Percentiles rank a stretch among this genome's conserved stretches.
phyloP scores from a whole-genome alignment of 2,113 vertebrate genomes.

The Dolichallabes microphthalmus region DNA sequence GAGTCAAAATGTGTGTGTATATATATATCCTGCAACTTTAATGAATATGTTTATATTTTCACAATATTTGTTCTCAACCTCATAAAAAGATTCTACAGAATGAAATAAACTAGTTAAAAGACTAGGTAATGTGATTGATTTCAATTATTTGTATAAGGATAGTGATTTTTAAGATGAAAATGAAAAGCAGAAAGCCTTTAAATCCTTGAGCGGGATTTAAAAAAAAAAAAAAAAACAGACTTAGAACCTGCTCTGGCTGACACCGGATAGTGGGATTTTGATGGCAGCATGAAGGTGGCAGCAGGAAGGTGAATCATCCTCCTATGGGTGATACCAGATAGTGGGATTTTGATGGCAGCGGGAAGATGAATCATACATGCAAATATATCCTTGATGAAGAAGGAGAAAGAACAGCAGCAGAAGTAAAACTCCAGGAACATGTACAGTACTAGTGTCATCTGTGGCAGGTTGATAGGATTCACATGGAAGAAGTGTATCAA shows the following conservation, averaged over 20 bases:
- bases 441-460: background rate
- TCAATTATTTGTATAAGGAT: background rate
- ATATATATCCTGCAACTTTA: background rate
- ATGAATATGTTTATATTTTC: background rate
- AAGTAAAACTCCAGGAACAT: background rate
- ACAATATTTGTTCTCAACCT: background rate
- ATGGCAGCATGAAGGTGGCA: slow-evolving; percentile 11
- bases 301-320: slow-evolving; percentile 21
- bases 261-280: background rate
- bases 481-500: background rate
- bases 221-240: background rate
- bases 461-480: background rate
- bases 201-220: background rate
- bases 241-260: background rate
- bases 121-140: background rate
- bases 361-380: slow-evolving; percentile 13
- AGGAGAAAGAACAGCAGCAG: background rate
- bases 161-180: background rate
- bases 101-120: background rate
- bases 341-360: slow-evolving; percentile 16
- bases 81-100: background rate
- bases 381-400: slow-evolving; percentile 2
- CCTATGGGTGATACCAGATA: background rate
- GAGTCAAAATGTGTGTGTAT: too few relatives aligned
- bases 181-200: background rate